Conservation (phyloP, 2,888 invertebrate genomes). For the Phorcus lineatus region DNA sequence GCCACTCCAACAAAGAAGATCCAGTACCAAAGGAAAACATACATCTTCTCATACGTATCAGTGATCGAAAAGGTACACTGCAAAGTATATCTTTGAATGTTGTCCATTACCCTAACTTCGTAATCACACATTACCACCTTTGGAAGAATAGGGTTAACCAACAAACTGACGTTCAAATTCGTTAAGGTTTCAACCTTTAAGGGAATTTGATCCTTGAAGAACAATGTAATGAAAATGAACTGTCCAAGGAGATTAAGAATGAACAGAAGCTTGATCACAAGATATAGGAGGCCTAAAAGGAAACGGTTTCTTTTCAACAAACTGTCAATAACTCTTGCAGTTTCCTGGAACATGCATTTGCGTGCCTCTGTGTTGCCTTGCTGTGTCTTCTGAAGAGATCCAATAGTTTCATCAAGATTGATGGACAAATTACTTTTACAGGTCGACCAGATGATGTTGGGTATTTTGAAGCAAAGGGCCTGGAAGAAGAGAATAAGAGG, state of each 20-base stretch:
- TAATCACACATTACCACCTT: not conserved
- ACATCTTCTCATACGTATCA: slow-evolving; percentile 2
- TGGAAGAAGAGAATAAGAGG: not conserved
- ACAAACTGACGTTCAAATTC: not conserved
- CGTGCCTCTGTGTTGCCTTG: not conserved
- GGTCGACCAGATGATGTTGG: not conserved
- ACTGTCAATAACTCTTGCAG: not conserved
- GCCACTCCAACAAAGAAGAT: not conserved
- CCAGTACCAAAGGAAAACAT: slow-evolving; percentile 9
- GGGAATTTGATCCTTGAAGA: not conserved
- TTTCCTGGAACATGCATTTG: not conserved
- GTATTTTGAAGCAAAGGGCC: not conserved
- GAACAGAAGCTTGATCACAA: not conserved
- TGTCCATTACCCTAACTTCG: not conserved
- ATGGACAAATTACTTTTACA: not conserved
- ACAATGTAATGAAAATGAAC: not conserved
- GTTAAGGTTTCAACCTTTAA: not conserved
- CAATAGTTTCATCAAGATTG: not conserved
- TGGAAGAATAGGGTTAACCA: not conserved
- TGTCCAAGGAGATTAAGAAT: not conserved
- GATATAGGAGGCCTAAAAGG: not conserved
- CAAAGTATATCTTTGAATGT: not conserved
- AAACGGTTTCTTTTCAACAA: not conserved
- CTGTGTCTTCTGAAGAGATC: not conserved
- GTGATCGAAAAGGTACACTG: not conserved